Evolutionary conservation across 2,113 vertebrate species (phyloP), one percentile per base, ranked within the genome.

Genomic region (Upupa epops): DNA sequence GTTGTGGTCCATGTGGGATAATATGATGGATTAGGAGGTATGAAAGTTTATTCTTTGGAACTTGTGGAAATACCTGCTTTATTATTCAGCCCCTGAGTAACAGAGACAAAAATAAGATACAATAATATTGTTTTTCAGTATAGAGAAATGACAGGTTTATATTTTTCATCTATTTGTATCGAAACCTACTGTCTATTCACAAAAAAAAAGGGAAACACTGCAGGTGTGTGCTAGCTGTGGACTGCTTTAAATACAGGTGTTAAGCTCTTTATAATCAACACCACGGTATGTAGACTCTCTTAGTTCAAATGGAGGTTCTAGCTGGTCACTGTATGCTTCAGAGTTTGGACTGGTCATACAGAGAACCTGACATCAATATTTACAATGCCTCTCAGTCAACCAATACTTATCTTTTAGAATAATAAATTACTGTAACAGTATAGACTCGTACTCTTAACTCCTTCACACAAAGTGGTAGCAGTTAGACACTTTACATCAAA

Each of bases 211-310:
- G 19, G 45, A 70, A 69, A 61, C 60, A 36, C 24, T 88, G n/a
- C 9, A 68, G 31, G 7, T 91, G n/a, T 74, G 34, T 83, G 4
- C 48, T 90, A 31, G 31, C 66, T 82, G 13, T 56, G 51, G 25
- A 40, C 13, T 84, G 32, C 15, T 94, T 92, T 64, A 86, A 82
- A 88, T 88, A 84, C 68, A 83, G n/a, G 73, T 82, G 8, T 60
- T 59, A 46, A 90, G 51, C 14, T 59, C 22, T 78, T 79, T 70
- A 49, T 31, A 72, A 54, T 17, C 34, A 76, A 68, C 25, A 90
- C 75, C 51, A 8, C 51, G 51, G 13, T 24, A 17, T 24, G 61
- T 26, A 83, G 20, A 63, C 46, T 21, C 19, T 65, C 37, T 78
- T 42, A 72, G 31, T 70, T 18, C 88, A 45, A 75, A 51, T 36